Base-by-base conservation (phyloP, 2,797 vertebrate genomes). In the Micrastur ruficollis region DNA sequence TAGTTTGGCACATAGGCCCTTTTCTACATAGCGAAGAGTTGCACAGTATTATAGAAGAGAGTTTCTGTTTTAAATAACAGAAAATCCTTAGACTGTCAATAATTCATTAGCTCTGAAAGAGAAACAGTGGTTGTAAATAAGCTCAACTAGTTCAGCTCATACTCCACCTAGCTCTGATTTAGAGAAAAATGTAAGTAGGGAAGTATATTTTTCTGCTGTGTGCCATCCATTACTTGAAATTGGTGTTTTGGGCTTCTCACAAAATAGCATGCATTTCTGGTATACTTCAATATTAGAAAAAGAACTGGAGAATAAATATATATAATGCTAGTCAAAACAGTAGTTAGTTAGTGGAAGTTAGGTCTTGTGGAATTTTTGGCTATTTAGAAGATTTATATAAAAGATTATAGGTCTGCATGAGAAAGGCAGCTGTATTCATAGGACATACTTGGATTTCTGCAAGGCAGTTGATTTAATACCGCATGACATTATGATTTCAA, bases 401-500 rank as follows among this genome's bases (percentile, higher is more conserved):
- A 93, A 81, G 40, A 91, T 86, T 87, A 67, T 32, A 71, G 29
- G 26, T 67, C 61, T 91, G 40, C 25, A 25, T 76, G 65, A 81
- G 55, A 91, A 85, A 87, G 80, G n/a, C n/a, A 66, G n/a, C 18
- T 52, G 23, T 59, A 71, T 59, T 65, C 26, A 56, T 63, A 87
- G 38, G n/a, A 84, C 3, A 2, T 52, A 34, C 63, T 71, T 93
- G 59, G 59, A 91, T 89, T 95, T 96, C 78, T 96, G 47, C 36
- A 82, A 87, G 79, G 81, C 74, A 56, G 55, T 70, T 94, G 62
- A 31, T 71, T 93, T 90, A 96, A 90, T 86, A 44, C 59, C 76
- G 81, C 34, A 50, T 58, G 86, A 62, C 42, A 55, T 85, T 95
- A 91, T 87, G 84, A 89, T 96, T 96, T 91, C 50, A 68, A 70